Conservation (phyloP, 2,888 invertebrate species). For the Cheilosia pagana region DNA sequence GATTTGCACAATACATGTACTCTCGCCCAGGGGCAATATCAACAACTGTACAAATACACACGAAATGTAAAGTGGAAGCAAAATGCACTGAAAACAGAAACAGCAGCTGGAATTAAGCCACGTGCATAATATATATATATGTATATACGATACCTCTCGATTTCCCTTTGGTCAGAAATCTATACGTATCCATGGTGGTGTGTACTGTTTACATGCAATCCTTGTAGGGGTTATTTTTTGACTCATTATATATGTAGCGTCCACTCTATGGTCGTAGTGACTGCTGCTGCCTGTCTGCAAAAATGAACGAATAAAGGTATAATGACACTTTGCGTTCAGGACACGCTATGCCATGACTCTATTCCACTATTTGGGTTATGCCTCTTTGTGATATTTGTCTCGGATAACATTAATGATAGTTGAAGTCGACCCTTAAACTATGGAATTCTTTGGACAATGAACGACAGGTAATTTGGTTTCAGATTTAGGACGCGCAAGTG, state of each 20-base stretch:
- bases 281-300: background rate
- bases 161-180: constrained; percentile 22
- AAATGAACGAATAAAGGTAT: constrained; percentile 24
- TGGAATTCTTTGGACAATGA: constrained; percentile 36
- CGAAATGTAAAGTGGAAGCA: constrained; percentile 5
- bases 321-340: constrained; percentile 24
- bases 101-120: constrained; percentile 52
- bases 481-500: constrained; percentile 5
- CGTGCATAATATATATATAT: constrained; percentile 34
- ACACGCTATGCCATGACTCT: constrained; percentile 42
- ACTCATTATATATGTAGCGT: constrained; percentile 36
- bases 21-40: constrained; percentile 20
- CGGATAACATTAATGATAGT: constrained; percentile 42
- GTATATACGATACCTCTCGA: background rate
- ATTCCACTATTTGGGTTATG: constrained; percentile 50
- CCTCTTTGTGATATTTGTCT: constrained; percentile 36
- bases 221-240: constrained; percentile 32
- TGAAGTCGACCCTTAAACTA: constrained; percentile 28
- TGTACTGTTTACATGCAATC: constrained; percentile 15
- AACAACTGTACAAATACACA: constrained; percentile 14
- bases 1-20: constrained; percentile 33
- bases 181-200: constrained; percentile 15
- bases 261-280: constrained; percentile 53
- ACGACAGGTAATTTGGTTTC: constrained; percentile 43
- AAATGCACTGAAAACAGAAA: constrained; percentile 32